These are phyloP conservation scores for Myopa testacea DNA, from an alignment of 2,888 invertebrate species.

Conservation along the genomic window DNA sequence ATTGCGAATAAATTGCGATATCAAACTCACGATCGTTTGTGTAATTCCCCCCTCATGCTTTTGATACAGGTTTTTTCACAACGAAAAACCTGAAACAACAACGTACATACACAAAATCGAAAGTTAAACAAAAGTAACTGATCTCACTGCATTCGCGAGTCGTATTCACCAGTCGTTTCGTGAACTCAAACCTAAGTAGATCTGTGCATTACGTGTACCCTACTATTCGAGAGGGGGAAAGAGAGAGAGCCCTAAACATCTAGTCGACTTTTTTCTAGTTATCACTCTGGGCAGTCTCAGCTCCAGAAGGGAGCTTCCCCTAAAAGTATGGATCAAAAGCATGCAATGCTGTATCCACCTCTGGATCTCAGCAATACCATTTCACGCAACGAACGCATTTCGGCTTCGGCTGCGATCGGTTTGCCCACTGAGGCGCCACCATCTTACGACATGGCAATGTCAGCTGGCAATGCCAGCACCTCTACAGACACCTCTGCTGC, in stretches of 20 bases:
- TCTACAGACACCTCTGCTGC: constrained; percentile 18
- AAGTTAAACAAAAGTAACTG: constrained; percentile 10
- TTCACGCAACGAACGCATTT: constrained; percentile 48
- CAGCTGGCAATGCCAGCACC: neutral
- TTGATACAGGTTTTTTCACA: constrained; percentile 29
- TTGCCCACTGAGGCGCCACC: constrained; percentile 60
- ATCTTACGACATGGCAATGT: constrained; percentile 62
- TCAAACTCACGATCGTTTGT: constrained; percentile 26
- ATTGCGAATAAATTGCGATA: neutral
- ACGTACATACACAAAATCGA: neutral
- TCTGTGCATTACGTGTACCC: neutral
- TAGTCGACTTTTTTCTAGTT: too few relatives aligned
- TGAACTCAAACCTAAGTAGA: constrained; percentile 40
- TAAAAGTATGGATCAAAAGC: constrained; percentile 62
- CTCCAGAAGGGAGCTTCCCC: neutral
- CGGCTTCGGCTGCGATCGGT: constrained; percentile 48
- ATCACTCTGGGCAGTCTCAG: neutral
- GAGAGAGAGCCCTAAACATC: too few relatives aligned
- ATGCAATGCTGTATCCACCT: constrained; percentile 65
- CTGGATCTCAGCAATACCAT: constrained; percentile 53
- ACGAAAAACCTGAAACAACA: constrained; percentile 26
- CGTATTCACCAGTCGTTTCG: constrained; percentile 38
- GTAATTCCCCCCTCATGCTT: constrained; percentile 31
- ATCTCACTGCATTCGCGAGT: constrained; percentile 34
- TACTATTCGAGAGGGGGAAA: neutral